Evolutionary conservation across 1,140 invertebrate species (phyloP).

Genomic region (Cotesia chilonis): DNA sequence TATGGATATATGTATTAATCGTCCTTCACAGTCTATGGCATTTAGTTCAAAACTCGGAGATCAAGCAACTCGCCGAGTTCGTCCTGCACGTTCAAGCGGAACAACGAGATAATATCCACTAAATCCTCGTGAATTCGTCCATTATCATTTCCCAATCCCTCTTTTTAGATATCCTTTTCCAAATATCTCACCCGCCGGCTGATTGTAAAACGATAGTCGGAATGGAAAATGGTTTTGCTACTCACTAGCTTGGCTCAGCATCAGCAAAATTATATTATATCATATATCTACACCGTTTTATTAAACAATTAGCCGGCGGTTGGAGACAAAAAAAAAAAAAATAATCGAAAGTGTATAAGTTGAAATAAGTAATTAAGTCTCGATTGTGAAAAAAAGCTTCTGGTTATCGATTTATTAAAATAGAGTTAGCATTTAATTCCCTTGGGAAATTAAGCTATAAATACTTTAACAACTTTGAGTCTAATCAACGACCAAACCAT

Average conservation of each 20-base stretch:
- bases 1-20: too few relatives aligned
- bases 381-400: conserved; percentile 8
- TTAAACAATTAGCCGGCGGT: not conserved
- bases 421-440: too few relatives aligned
- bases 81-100: conserved; percentile 45
- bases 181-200: not conserved
- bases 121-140: conserved; percentile 44
- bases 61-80: conserved; percentile 21
- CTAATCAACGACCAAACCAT: conserved; percentile 48
- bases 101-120: conserved; percentile 55
- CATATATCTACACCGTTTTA: not conserved
- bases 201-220: conserved; percentile 30
- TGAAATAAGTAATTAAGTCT: too few relatives aligned
- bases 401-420: not conserved
- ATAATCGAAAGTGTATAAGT: too few relatives aligned
- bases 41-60: not conserved
- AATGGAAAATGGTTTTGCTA: conserved; percentile 38
- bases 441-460: not conserved
- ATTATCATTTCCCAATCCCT: conserved; percentile 30
- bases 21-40: not conserved
- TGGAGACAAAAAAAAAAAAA: too few relatives aligned
- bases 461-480: conserved; percentile 45
- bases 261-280: conserved; percentile 24
- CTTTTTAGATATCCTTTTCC: not conserved
- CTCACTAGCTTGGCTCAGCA: conserved; percentile 19